Percentiles rank a stretch among this genome's conserved stretches.
Conservation (phyloP, 2,797 vertebrate genomes). For the Apodemus agrarius region DNA sequence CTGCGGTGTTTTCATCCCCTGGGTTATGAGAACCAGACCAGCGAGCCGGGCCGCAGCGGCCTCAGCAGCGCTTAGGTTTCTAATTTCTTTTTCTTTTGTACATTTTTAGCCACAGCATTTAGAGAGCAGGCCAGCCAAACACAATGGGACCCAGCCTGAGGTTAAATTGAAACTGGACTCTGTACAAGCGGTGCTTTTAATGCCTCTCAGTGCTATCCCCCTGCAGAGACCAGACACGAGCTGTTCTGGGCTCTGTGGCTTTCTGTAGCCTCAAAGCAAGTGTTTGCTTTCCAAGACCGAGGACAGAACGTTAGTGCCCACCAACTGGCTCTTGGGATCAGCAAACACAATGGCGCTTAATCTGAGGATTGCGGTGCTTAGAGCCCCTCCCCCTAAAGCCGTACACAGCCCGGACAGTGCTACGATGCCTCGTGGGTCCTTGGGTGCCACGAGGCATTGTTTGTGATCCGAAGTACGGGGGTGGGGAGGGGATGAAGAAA, state of each 20-base stretch:
- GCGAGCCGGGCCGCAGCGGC: neutral
- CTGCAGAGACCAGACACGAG: neutral
- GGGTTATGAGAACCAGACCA: neutral
- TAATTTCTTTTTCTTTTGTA: neutral
- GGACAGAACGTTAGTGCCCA: neutral
- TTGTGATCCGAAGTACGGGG: neutral
- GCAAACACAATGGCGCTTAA: neutral
- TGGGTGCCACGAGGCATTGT: neutral
- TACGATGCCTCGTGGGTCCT: neutral
- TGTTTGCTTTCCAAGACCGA: neutral
- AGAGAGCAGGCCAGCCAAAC: neutral
- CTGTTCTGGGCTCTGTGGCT: neutral
- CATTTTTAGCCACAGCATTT: neutral
- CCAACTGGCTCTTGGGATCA: neutral
- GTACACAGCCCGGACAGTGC: neutral
- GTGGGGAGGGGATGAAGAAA: fast-evolving
- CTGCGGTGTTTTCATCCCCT: neutral
- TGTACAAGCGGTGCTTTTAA: neutral
- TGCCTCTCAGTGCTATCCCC: neutral
- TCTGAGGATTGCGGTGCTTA: neutral
- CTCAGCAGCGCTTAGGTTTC: neutral
- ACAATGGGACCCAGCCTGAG: neutral
- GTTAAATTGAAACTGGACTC: neutral
- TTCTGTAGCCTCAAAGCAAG: neutral
- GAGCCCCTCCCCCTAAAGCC: neutral